Conservation (phyloP, 2,888 invertebrate genomes). For the Catocala fraxini region DNA sequence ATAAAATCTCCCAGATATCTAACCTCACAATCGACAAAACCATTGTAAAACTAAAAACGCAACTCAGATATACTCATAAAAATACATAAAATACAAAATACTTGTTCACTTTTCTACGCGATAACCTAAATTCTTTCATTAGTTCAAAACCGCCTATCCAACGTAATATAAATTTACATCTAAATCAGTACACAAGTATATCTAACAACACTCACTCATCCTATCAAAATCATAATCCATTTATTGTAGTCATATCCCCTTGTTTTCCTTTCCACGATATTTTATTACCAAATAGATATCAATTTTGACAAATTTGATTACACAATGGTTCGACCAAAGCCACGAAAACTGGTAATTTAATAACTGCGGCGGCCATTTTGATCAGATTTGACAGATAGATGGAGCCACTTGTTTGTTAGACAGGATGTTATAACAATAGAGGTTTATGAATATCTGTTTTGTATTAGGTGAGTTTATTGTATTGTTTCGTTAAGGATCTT, state of each 20-base stretch:
- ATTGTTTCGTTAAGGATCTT: too few relatives aligned
- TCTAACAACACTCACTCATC: conserved; percentile 9
- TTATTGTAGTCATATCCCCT: conserved; percentile 36
- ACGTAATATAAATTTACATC: background rate
- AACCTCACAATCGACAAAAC: too few relatives aligned
- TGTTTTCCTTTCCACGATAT: conserved; percentile 48
- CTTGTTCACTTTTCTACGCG: too few relatives aligned
- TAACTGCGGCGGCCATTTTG: conserved; percentile 54
- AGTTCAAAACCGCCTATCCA: background rate
- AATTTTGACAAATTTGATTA: conserved; percentile 63
- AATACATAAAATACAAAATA: too few relatives aligned
- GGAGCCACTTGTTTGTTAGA: conserved; percentile 29
- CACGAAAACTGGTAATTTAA: conserved; percentile 55
- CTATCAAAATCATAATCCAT: conserved; percentile 32
- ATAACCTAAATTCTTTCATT: too few relatives aligned
- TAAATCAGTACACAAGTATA: conserved; percentile 12
- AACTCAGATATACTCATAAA: too few relatives aligned
- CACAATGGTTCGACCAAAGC: conserved; percentile 48
- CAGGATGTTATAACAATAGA: background rate
- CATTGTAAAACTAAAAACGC: too few relatives aligned
- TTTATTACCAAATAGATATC: conserved; percentile 58
- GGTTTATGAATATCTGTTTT: too few relatives aligned
- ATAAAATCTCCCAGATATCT: too few relatives aligned
- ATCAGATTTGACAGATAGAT: conserved; percentile 46
- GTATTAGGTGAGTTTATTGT: too few relatives aligned